Base-by-base conservation (phyloP, 2,113 vertebrate genomes). In the Tinamus guttatus region DNA sequence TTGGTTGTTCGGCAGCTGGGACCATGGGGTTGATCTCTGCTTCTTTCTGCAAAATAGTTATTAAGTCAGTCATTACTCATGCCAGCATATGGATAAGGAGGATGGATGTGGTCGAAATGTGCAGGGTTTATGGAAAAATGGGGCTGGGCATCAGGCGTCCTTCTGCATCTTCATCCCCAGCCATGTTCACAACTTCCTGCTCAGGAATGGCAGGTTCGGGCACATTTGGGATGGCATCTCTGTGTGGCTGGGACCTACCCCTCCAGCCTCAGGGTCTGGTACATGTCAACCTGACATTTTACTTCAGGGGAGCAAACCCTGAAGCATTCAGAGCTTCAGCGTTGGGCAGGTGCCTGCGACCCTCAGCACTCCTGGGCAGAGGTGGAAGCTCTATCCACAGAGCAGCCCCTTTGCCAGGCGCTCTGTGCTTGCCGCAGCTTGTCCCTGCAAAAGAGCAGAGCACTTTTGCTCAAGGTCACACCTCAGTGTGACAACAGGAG, bases 381-480 rank as follows among this genome's bases (percentile, higher is more conserved):
- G 15, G 6, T 63, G 36, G 45, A 73, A 30, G 28, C 27, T 59
- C 4, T 13, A 28, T 4, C 14, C 34, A 38, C 7, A 51, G 15
- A 32, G 36, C 1, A 1, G 8, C 3, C 52, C 30, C 79, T 62
- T 52, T 80, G 11, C 34, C 51, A 13, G 68, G 6, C 62, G 89
- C 54, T 88, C 73, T 69, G 52, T 73, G 58, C 51, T 68, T 86
- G 64, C 68, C 81, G 90, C 56, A 77, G 52, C 41, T 78, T 15
- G 7, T 89, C 71, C 62, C 82, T 88, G 51, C 80, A 70, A 52
- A 75, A 69, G 38, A 75, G 41, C 24, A 82, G 67, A 93, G 56
- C 18, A 14, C 34, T 96, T 95, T 78, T 79, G 38, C 63, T 94
- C 80, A 86, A 94, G 93, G 88, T 94, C 88, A 51, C 7, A 28